phyloP scores from a whole-genome alignment of 2,797 vertebrate genomes.

The Syngnathus rostellatus region DNA sequence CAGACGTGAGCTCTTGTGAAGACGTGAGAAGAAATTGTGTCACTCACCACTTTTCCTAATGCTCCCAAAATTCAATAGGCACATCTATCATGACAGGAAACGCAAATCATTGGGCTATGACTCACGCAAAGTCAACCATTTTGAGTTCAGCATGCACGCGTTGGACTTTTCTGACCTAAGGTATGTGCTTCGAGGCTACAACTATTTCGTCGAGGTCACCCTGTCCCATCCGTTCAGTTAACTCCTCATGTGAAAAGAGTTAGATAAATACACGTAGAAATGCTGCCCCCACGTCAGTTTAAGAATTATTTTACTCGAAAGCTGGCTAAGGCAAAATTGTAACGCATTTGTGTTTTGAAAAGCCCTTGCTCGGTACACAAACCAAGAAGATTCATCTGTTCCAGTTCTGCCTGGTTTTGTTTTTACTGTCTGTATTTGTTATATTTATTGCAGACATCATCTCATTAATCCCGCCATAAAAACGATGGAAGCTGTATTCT shows the following conservation, averaged over 20 bases:
- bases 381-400: neutral
- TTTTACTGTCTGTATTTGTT: constrained; percentile 38
- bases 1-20: neutral
- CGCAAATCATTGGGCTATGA: neutral
- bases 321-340: too few species aligned
- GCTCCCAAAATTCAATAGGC: neutral
- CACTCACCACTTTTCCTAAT: neutral
- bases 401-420: constrained; percentile 17
- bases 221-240: too few species aligned
- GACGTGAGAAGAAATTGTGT: neutral
- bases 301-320: too few species aligned
- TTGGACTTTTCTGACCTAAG: too few species aligned
- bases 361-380: neutral
- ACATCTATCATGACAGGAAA: neutral
- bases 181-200: too few species aligned
- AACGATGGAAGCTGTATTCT: constrained; percentile 36
- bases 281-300: too few species aligned
- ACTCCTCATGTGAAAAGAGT: too few species aligned
- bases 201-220: too few species aligned
- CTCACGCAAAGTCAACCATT: neutral
- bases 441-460: constrained; percentile 38
- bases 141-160: neutral
- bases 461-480: constrained; percentile 47
- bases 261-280: too few species aligned
- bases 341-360: neutral